phyloP scores from a whole-genome alignment of 2,113 vertebrate genomes.

The Pseudopipra pipra region DNA sequence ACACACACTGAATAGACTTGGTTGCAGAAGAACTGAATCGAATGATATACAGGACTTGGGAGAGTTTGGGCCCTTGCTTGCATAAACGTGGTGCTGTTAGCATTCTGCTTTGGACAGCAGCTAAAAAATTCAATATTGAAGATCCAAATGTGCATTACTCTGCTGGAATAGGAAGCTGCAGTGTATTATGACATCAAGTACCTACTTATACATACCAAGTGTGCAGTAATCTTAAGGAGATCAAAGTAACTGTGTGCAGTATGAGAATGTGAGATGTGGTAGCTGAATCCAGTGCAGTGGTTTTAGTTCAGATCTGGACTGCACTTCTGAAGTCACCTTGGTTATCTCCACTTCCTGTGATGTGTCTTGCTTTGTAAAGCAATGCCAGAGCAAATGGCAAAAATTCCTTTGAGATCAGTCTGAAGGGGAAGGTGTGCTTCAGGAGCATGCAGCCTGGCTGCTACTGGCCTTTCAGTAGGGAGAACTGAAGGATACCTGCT shows the following conservation, averaged over 20 bases:
- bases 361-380: background rate
- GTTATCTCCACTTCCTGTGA: background rate
- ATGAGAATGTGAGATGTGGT: background rate
- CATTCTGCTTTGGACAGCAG: background rate
- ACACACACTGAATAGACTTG: background rate
- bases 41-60: background rate
- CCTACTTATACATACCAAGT: background rate
- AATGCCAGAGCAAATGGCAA: background rate
- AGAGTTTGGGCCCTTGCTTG: background rate
- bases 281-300: background rate
- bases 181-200: background rate
- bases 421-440: background rate
- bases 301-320: background rate
- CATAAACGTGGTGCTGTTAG: background rate
- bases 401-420: background rate
- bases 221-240: background rate
- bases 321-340: background rate
- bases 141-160: background rate
- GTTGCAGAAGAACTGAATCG: background rate
- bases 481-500: background rate
- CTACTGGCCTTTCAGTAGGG: background rate
- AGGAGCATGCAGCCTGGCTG: background rate
- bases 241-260: background rate
- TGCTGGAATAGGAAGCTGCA: background rate
- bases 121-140: background rate